Evolutionary conservation across 2,113 vertebrate genomes (phyloP), one percentile per base, ranked within the genome.

Genomic region (Australoheros scitulus): DNA sequence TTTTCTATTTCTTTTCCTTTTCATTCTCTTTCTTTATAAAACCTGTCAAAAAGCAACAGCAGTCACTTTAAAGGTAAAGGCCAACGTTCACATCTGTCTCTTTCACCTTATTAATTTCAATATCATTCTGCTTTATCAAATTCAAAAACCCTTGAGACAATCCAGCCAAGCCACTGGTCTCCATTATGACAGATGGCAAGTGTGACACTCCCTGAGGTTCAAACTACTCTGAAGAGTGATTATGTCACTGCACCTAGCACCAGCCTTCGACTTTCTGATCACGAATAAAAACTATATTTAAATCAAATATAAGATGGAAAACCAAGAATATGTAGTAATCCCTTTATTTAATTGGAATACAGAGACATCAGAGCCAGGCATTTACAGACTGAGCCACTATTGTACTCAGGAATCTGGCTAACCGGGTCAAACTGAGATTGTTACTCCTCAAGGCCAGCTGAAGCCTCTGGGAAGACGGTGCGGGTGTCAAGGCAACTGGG

Each of bases 41-140:
- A 74, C 87, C 84, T 89, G 91, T 92, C 91, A 88, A 56, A 83
- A 83, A 64, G 70, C 36, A 65, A 88, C 88, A 83, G 87, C 90
- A 92, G 86, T 61, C 88, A 90, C 86, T 92, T 90, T 88, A 91
- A 90, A 92, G 86, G 68, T 86, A 93, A 84, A 92, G 87, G 88
- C 89, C 87, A 92, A 56, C 26, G 34, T 77, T 77, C 72, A 81
- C 76, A 90, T 85, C 83, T 85, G 77, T 91, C 89, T 72, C 61
- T 82, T 90, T 91, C 81, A 87, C 81, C 86, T 87, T 94, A 87
- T 92, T 92, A 86, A 94, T 92, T 92, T 92, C 80, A 83, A 81
- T 83, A 87, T 91, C 81, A 81, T 80, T 77, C 77, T 24, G 11
- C 81, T 87, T 90, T 85, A 82, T 91, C 81, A 87, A 79, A 85